Evolutionary conservation across 2,113 vertebrate species (phyloP), one percentile per base, ranked within the genome.

Genomic region (Xyliphius kryptos): DNA sequence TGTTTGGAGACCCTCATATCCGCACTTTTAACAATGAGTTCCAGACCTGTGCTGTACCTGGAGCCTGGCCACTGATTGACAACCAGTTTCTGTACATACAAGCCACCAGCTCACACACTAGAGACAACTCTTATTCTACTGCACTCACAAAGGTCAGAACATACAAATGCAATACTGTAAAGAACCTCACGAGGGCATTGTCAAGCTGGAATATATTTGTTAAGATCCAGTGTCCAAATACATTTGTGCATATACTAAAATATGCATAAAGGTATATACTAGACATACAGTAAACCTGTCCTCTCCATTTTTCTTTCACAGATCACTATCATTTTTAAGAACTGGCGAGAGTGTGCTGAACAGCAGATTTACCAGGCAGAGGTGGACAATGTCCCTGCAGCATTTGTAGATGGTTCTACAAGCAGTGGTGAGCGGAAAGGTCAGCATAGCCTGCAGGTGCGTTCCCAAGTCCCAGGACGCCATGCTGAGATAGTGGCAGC

Each of bases 251-350:
- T n/a, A n/a, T n/a, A n/a, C n/a, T n/a, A n/a, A n/a, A n/a, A n/a
- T n/a, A n/a, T n/a, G n/a, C n/a, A n/a, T n/a, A n/a, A n/a, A n/a
- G n/a, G n/a, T 63, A n/a, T 17, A 22, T 9, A 53, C 13, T 48
- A 8, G 2, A 5, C 3, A 36, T n/a, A 38, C 2, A 19, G 11
- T 47, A 37, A 47, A 13, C 15, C 65, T 44, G 8, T 53, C 16
- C 11, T 41, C 17, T n/a, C n/a, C n/a, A n/a, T n/a, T n/a, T n/a
- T n/a, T n/a, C n/a, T n/a, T n/a, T 36, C 63, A 2, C 87, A 97
- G 95, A 85, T 97, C 66, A 94, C 92, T 46, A 86, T 97, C 74
- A 97, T 97, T 68, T 95, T 97, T 76, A 95, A 95, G 78, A 89
- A 86, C 79, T 90, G 89, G 87, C 90, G 89, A 46, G 91, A 93